A percentile compares a stretch with the other conserved stretches of the same genome.
phyloP scores from a whole-genome alignment of 2,888 invertebrate species.

The Tanytarsus gracilentus region DNA sequence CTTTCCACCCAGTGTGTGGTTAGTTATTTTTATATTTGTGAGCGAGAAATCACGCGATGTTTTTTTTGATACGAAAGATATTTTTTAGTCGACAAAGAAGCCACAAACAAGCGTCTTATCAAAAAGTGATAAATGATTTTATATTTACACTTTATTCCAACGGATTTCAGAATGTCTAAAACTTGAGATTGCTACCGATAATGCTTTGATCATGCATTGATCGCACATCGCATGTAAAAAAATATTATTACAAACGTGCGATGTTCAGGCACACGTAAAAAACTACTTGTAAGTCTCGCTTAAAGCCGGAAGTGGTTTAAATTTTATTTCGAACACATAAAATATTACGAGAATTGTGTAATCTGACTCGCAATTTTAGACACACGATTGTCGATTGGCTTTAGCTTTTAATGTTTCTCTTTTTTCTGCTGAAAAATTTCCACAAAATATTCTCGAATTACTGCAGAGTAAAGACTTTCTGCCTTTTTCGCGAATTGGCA shows the following conservation, averaged over 20 bases:
- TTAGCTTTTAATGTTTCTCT: background rate
- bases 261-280: too few relatives aligned
- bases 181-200: constrained; percentile 5
- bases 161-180: constrained; percentile 17
- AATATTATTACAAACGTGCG: too few relatives aligned
- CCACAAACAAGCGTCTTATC: too few relatives aligned
- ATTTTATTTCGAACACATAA: background rate
- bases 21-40: background rate
- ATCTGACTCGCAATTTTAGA: constrained; percentile 6
- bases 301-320: constrained; percentile 4
- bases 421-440: background rate
- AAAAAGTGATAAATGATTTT: background rate
- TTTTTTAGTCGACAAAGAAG: background rate
- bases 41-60: background rate
- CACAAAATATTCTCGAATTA: background rate
- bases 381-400: background rate
- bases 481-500: background rate
- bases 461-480: background rate
- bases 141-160: constrained; percentile 23
- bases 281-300: background rate
- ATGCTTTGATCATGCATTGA: constrained; percentile 18
- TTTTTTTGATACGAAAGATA: background rate
- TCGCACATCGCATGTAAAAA: constrained; percentile 19
- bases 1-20: too few relatives aligned
- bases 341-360: background rate